A percentile compares a stretch with the other conserved stretches of the same genome.
phyloP scores from a whole-genome alignment of 2,888 invertebrate genomes.

The Syritta pipiens region DNA sequence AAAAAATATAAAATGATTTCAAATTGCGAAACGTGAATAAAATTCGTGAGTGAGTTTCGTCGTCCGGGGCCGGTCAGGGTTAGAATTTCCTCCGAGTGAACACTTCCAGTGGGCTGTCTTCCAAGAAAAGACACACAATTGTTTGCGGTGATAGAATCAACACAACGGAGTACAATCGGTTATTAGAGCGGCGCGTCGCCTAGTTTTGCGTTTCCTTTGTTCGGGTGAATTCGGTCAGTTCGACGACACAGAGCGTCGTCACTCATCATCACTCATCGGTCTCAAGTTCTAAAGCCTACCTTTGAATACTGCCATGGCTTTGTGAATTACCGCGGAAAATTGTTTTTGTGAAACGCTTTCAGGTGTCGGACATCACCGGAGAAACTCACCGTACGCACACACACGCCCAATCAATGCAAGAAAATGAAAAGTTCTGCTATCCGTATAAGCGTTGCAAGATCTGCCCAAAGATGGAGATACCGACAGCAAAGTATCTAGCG shows the following conservation, averaged over 20 bases:
- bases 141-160: conserved; percentile 29
- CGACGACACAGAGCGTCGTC: conserved; percentile 4
- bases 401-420: conserved; percentile 75
- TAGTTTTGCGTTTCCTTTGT: conserved; percentile 48
- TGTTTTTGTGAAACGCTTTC: conserved; percentile 39
- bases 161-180: conserved; percentile 27
- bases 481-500: conserved; percentile 79
- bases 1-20: conserved; percentile 61
- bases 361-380: conserved; percentile 34
- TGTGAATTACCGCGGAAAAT: conserved; percentile 21
- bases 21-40: conserved; percentile 51
- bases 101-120: conserved; percentile 16
- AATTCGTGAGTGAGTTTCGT: not conserved
- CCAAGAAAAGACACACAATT: no score
- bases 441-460: conserved; percentile 77
- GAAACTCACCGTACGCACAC: conserved; percentile 24
- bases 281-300: conserved; percentile 19
- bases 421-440: conserved; percentile 78
- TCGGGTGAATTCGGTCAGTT: conserved; percentile 44
- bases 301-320: conserved; percentile 15
- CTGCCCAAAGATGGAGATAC: conserved; percentile 79
- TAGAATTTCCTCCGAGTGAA: conserved; percentile 26
- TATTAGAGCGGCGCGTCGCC: conserved; percentile 41
- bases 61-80: not conserved
- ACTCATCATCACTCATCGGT: not conserved